Base-by-base conservation (phyloP, 2,113 vertebrate species). In the Mionectes macconnelli region DNA sequence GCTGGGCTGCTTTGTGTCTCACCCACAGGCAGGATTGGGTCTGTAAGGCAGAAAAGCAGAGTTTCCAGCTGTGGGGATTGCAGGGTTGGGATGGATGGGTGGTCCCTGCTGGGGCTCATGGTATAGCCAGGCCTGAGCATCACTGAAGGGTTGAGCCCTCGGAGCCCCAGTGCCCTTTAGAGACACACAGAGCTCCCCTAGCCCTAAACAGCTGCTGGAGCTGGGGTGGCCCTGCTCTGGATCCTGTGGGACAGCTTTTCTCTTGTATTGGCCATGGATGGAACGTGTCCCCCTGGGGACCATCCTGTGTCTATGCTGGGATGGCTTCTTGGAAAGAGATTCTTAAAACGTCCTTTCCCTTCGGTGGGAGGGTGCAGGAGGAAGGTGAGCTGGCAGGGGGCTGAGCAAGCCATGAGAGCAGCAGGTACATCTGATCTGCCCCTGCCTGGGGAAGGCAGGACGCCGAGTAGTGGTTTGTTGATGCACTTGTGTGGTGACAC, bases 321-420 rank as follows among this genome's bases (percentile, higher is more conserved):
- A 15, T 11, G 24, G 15, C 21, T 42, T 19, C 8, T 0, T 5
- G 19, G 52, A 5, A 14, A 27, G 27, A 31, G 13, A 25, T 33
- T 0, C 3, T 6, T 40, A 7, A 4, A 63, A 4, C 17, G 39
- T 33, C 4, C 28, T 23, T 23, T 15, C 25, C n/a, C 30, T 45
- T 1, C 12, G 22, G n/a, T 1, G 14, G 6, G 10, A 31, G 44
- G 52, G 25, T 5, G 22, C 2, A 14, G 33, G 50, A 28, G 35
- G 47, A 27, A 5, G 49, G 37, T 12, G 53, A 70, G 67, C 21
- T 47, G 60, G 30, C 19, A 40, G 42, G 64, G 64, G 28, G n/a
- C 63, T 21, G 78, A 24, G 59, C 20, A 8, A 64, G 79, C 37
- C 2, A 1, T 17, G 84, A 12, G 27, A 17, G 12, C 67, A 5